phyloP scores from a whole-genome alignment of 1,140 invertebrate genomes.

The Muscidifurax raptorellus region DNA sequence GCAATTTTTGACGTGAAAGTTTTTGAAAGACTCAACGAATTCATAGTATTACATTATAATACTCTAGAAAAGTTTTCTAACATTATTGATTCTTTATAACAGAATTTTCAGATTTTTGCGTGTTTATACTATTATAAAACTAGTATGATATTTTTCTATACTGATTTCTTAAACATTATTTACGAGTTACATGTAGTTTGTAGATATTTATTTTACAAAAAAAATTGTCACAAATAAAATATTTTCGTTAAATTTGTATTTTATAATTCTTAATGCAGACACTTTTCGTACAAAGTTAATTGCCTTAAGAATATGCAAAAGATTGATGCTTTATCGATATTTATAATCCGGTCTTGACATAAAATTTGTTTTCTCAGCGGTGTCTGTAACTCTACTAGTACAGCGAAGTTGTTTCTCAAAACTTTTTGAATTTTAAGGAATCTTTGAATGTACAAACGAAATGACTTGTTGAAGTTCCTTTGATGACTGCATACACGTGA shows the following conservation, averaged over 20 bases:
- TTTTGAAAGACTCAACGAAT: not conserved
- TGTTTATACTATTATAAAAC: not conserved
- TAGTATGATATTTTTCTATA: not conserved
- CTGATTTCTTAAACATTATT: not conserved
- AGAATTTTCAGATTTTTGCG: not conserved
- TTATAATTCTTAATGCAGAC: not conserved
- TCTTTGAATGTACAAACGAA: too few relatives aligned
- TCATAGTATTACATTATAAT: not conserved
- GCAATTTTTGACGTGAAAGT: not conserved
- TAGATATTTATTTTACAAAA: not conserved
- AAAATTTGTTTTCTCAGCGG: too few relatives aligned
- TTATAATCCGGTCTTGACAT: conserved; percentile 12
- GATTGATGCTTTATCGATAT: not conserved
- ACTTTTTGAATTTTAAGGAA: too few relatives aligned
- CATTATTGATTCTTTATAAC: not conserved
- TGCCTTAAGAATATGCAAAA: conserved; percentile 8
- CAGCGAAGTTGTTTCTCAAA: too few relatives aligned
- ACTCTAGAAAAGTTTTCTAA: not conserved
- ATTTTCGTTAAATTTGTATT: not conserved
- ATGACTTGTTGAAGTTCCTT: too few relatives aligned
- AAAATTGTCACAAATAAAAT: not conserved
- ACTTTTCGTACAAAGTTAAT: conserved; percentile 10
- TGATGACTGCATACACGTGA: too few relatives aligned
- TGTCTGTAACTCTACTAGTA: too few relatives aligned
- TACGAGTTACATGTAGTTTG: not conserved